phyloP scores from a whole-genome alignment of 1,140 invertebrate species.

The Armadillidium nasatum region DNA sequence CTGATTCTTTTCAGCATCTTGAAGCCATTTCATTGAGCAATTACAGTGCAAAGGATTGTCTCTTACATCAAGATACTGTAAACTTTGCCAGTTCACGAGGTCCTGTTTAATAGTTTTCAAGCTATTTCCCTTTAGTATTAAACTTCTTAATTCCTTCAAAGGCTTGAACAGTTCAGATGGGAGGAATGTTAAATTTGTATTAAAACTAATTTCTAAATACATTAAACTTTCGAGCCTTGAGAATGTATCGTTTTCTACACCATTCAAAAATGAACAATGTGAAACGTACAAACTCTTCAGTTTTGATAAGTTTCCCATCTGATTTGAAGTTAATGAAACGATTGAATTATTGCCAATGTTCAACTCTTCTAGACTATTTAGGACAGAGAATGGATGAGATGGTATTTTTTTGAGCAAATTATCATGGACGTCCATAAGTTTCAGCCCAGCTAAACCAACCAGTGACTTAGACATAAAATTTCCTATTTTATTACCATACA shows the following conservation, averaged over 20 bases:
- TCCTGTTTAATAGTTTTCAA: constrained; percentile 63
- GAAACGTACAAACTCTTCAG: constrained; percentile 41
- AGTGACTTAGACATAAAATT: constrained; percentile 34
- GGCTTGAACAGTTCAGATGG: constrained; percentile 52
- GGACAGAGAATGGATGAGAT: constrained; percentile 26
- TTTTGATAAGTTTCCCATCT: constrained; percentile 31
- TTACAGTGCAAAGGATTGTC: constrained; percentile 81
- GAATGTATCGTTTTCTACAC: constrained; percentile 37
- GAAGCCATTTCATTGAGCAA: constrained; percentile 72
- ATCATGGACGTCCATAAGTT: constrained; percentile 29
- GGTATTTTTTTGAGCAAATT: constrained; percentile 35
- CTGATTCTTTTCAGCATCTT: constrained; percentile 34
- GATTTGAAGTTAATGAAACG: constrained; percentile 28
- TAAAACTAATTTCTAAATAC: constrained; percentile 49
- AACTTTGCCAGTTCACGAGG: constrained; percentile 26
- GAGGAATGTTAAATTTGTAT: constrained; percentile 62
- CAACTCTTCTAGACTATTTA: constrained; percentile 34
- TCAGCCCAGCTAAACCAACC: constrained; percentile 32
- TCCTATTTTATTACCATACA: constrained; percentile 40
- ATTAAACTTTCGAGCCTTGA: constrained; percentile 32
- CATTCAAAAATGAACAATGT: constrained; percentile 35
- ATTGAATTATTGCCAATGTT: constrained; percentile 39
- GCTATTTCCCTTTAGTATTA: constrained; percentile 71
- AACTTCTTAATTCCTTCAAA: constrained; percentile 59
- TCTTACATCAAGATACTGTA: constrained; percentile 55